Percentiles rank a stretch among this genome's conserved stretches.
These are phyloP conservation scores for Apogon talboti DNA, from an alignment of 2,797 vertebrate genomes.

Conservation along the genomic window DNA sequence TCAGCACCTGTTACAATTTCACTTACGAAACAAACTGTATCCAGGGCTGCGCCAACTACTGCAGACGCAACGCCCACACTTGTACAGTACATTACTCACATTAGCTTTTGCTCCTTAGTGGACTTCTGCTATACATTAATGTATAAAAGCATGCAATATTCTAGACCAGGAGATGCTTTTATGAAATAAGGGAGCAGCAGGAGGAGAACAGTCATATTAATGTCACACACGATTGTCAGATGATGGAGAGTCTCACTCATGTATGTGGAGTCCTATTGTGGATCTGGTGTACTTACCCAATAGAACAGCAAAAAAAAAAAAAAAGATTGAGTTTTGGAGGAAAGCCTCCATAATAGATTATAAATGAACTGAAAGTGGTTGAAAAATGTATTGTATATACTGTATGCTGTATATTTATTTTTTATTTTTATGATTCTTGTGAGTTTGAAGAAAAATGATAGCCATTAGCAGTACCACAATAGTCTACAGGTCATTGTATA, in stretches of 20 bases:
- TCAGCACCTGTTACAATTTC: conserved; percentile 48
- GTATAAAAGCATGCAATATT: not conserved
- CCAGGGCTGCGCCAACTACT: conserved; percentile 24
- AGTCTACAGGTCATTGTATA: no score
- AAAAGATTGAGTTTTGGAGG: not conserved
- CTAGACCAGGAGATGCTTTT: conserved; percentile 13
- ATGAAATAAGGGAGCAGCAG: not conserved
- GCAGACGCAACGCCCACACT: conserved; percentile 60
- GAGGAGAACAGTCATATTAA: conserved; percentile 6
- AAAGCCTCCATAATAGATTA: not conserved
- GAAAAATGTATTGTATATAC: no score
- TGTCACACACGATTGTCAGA: not conserved
- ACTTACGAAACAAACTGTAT: conserved; percentile 35
- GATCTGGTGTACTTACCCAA: not conserved
- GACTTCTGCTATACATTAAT: not conserved
- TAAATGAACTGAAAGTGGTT: not conserved
- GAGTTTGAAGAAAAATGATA: not conserved
- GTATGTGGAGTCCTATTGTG: not conserved
- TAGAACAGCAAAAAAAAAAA: not conserved
- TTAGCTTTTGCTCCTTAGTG: conserved; percentile 5
- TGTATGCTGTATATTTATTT: not conserved
- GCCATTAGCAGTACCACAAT: no score
- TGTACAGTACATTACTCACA: not conserved
- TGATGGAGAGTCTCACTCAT: not conserved
- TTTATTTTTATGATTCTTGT: not conserved